Conservation (phyloP, 2,888 invertebrate genomes). For the Latheticus oryzae region DNA sequence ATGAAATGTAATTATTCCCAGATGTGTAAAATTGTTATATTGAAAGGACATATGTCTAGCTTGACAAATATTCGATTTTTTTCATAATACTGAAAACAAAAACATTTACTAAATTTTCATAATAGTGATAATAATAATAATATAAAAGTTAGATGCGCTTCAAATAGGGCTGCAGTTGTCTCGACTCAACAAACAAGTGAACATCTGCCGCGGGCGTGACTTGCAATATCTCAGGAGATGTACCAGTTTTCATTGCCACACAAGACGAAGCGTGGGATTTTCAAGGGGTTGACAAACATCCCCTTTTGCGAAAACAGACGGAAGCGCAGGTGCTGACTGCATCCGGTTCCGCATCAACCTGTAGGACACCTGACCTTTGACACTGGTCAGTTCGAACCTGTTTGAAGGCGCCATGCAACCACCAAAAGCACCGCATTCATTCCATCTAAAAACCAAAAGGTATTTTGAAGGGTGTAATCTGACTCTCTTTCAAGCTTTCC, state of each 20-base stretch:
- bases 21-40: no score
- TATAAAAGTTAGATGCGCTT: no score
- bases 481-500: no score
- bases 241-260: conserved; percentile 47
- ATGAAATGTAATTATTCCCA: no score
- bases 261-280: conserved; percentile 45
- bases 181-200: conserved; percentile 56
- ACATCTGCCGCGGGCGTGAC: conserved; percentile 63
- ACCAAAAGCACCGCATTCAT: no score
- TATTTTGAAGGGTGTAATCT: no score
- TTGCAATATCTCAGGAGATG: conserved; percentile 57
- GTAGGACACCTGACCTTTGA: conserved; percentile 21
- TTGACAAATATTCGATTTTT: background rate
- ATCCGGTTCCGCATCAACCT: conserved; percentile 27
- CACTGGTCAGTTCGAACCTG: conserved; percentile 8
- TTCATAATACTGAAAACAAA: conserved; percentile 1
- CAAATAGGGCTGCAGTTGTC: conserved; percentile 54
- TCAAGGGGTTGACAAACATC: conserved; percentile 41
- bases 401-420: background rate
- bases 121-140: conserved; percentile 17
- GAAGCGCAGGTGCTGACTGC: conserved; percentile 32
- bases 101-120: conserved; percentile 32
- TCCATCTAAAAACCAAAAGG: no score
- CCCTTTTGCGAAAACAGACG: conserved; percentile 10
- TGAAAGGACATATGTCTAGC: conserved; percentile 36